Base-by-base conservation (phyloP, 1,140 invertebrate genomes). In the Acyrthosiphon pisum region DNA sequence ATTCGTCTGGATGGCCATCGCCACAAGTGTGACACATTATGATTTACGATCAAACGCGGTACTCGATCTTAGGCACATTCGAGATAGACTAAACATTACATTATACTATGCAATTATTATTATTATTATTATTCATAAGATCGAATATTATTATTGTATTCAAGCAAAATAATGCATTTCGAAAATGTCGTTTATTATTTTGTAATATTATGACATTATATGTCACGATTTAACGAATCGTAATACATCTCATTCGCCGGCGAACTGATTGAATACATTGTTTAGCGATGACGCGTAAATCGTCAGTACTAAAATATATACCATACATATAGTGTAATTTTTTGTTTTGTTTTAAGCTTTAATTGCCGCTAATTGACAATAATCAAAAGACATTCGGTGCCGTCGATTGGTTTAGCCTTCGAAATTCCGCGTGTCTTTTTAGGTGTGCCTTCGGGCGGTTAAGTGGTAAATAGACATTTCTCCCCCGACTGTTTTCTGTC, bases 331-430 rank as follows among this genome's bases (percentile, higher is more conserved):
- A 53, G 20, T 22, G 50, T 7, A 53, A 18, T 20, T 11, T n/a
- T 30, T 14, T 23, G 46, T 53, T 89, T 53, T 89, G 23, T 35
- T 53, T 53, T 22, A 23, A n/a, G 35, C 50, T 89, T 89, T 89
- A 89, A 89, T 89, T 23, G 48, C 48, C 87, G 87, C 48, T 53
- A 35, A 89, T 89, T 89, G 46, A 37, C 53, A 53, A 53, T 89
- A 53, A 89, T 89, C 48, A 37, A 50, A 88, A 53, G 20, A 23
- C 8, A 53, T 89, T 53, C n/a, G 41, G 8, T 35, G 48, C 22
- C 11, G n/a, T 11, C 41, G 87, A 89, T 89, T 53, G 48, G 87
- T 89, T 89, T 50, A 53, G 53, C 48, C 87, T 89, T 89, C 87
- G 20, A 35, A 37, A 53, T 89, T n/a, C 3, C 26, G 1, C n/a